phyloP scores from a whole-genome alignment of 2,888 invertebrate species.

The Acrobasis consociella region DNA sequence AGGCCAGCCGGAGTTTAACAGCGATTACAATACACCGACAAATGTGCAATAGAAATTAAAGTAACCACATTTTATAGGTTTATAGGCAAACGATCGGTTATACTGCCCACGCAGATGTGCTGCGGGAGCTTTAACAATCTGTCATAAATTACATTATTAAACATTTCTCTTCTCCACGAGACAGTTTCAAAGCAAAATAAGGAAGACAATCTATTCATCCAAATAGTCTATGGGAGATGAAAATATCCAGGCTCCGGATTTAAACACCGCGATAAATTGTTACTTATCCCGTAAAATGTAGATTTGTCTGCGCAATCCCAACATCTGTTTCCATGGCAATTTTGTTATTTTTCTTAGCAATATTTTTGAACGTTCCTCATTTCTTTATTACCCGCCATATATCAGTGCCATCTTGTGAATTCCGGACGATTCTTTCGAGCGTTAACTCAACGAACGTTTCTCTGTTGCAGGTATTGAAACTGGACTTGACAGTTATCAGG shows the following conservation, averaged over 20 bases:
- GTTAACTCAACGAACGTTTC: constrained; percentile 30
- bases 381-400: constrained; percentile 34
- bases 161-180: not conserved
- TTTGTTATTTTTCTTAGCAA: constrained; percentile 32
- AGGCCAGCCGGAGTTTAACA: constrained; percentile 24
- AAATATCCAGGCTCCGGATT: constrained; percentile 59
- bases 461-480: constrained; percentile 63
- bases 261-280: constrained; percentile 45
- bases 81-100: constrained; percentile 19
- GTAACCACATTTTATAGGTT: constrained; percentile 21
- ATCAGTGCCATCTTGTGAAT: constrained; percentile 1
- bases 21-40: constrained; percentile 22
- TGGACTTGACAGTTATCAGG: constrained; percentile 45
- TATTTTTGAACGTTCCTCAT: constrained; percentile 35
- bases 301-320: constrained; percentile 44
- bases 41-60: not conserved
- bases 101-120: constrained; percentile 25
- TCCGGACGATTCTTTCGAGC: not conserved
- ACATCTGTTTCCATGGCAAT: constrained; percentile 51
- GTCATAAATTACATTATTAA: not conserved
- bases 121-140: constrained; percentile 16
- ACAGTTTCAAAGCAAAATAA: constrained; percentile 5
- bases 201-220: not conserved
- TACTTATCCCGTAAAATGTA: constrained; percentile 36
- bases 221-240: constrained; percentile 29